These are phyloP conservation scores for Dissostichus mawsoni DNA, from an alignment of 2,113 vertebrate species.

Conservation along the genomic window DNA sequence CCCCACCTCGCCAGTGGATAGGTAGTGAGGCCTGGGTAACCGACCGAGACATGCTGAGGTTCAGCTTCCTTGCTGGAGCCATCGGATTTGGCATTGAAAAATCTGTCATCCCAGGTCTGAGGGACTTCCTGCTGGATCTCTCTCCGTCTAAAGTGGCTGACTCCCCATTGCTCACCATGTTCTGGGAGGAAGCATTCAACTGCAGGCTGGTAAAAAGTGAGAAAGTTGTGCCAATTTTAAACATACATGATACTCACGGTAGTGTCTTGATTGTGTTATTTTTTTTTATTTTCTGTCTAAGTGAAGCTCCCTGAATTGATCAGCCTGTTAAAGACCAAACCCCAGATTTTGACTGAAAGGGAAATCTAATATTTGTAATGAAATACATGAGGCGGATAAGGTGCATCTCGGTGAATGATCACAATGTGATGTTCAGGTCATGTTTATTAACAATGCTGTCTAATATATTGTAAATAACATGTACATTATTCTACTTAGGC, in stretches of 20 bases:
- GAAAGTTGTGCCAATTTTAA: background rate
- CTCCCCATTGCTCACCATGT: slow-evolving; percentile 70
- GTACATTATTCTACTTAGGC: too few relatives aligned
- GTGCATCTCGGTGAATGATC: background rate
- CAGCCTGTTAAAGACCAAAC: background rate
- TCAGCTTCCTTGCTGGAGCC: too few relatives aligned
- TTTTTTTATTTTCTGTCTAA: background rate
- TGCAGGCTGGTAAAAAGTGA: slow-evolving; percentile 72
- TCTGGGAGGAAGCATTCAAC: slow-evolving; percentile 78
- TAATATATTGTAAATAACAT: too few relatives aligned
- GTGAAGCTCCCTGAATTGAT: too few relatives aligned
- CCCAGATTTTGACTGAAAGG: too few relatives aligned
- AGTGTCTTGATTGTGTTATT: background rate
- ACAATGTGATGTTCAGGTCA: background rate
- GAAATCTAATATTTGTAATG: background rate
- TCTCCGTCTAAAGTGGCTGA: background rate
- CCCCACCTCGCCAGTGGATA: too few relatives aligned
- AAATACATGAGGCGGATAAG: background rate
- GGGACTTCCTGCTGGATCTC: too few relatives aligned
- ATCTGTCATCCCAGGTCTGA: too few relatives aligned
- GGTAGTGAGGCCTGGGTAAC: too few relatives aligned
- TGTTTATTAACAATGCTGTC: background rate
- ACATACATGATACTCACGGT: background rate
- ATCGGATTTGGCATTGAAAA: too few relatives aligned
- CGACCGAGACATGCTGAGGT: too few relatives aligned